These are phyloP conservation scores for Neolamprologus devosi DNA, from an alignment of 2,113 vertebrate genomes.

Conservation along the genomic window DNA sequence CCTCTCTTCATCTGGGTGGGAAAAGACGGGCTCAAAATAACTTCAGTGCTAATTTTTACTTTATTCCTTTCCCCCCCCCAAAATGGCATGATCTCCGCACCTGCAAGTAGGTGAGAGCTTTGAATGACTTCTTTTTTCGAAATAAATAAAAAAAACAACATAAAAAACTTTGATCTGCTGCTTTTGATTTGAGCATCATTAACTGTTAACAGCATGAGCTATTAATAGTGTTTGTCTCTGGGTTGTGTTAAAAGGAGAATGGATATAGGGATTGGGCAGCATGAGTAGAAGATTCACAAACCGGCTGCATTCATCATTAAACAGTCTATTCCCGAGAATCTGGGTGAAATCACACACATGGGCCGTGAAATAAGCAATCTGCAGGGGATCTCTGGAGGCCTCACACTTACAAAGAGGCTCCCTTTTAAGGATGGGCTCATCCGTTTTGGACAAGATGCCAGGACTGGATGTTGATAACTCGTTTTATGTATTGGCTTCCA, in stretches of 20 bases:
- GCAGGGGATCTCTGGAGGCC: not conserved
- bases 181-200: not conserved
- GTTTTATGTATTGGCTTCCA: not conserved
- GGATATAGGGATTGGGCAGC: not conserved
- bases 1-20: not conserved
- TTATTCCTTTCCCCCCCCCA: not conserved
- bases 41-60: not conserved
- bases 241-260: not conserved
- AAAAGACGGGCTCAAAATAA: not conserved
- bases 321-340: not conserved
- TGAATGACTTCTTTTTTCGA: not conserved
- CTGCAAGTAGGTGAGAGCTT: not conserved
- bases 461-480: not conserved
- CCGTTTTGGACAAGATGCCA: not conserved
- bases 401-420: not conserved
- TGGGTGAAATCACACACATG: conserved; percentile 14
- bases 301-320: conserved; percentile 11
- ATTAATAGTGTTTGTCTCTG: conserved; percentile 14
- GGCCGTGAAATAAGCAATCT: conserved; percentile 45
- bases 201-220: not conserved
- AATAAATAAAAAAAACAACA: not conserved
- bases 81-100: not conserved
- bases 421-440: not conserved
- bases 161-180: not conserved
- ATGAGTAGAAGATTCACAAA: not conserved